Evolutionary conservation across 1,140 invertebrate genomes (phyloP).

Genomic region (Drosophila tristis): DNA sequence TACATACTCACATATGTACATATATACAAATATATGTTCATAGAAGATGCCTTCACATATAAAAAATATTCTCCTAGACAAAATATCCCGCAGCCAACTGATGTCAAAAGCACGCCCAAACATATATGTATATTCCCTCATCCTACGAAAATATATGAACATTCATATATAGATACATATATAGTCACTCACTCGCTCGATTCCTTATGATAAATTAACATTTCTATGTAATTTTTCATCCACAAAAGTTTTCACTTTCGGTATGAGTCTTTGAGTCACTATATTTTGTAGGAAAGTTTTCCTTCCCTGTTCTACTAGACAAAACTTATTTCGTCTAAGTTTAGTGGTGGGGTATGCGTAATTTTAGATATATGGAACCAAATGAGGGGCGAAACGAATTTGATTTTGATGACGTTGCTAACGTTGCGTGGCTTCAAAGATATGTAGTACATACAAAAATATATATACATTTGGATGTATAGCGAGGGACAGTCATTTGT

Average conservation of each 20-base stretch:
- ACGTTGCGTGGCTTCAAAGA: conserved; percentile 49
- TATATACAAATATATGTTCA: conserved; percentile 26
- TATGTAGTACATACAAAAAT: neutral
- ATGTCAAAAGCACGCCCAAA: conserved; percentile 72
- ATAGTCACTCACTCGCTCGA: conserved; percentile 45
- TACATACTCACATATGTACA: neutral
- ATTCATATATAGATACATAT: neutral
- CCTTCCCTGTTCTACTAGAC: conserved; percentile 1
- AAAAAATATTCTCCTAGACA: conserved; percentile 55
- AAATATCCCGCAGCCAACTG: conserved; percentile 60
- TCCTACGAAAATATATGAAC: conserved; percentile 8
- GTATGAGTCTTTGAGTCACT: conserved; percentile 20
- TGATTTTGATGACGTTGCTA: conserved; percentile 50
- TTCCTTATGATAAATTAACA: conserved; percentile 63
- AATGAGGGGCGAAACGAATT: conserved; percentile 64
- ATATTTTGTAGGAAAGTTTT: conserved; percentile 34
- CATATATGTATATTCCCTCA: conserved; percentile 36
- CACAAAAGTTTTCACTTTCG: conserved; percentile 56
- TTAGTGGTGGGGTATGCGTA: conserved; percentile 17
- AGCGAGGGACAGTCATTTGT: too few relatives aligned
- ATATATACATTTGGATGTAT: too few relatives aligned
- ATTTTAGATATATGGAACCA: conserved; percentile 49
- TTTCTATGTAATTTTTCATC: conserved; percentile 67
- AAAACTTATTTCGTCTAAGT: conserved; percentile 8
- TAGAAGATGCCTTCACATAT: conserved; percentile 7